phyloP scores from a whole-genome alignment of 2,888 invertebrate genomes.

The Orthonychiurus folsomi region DNA sequence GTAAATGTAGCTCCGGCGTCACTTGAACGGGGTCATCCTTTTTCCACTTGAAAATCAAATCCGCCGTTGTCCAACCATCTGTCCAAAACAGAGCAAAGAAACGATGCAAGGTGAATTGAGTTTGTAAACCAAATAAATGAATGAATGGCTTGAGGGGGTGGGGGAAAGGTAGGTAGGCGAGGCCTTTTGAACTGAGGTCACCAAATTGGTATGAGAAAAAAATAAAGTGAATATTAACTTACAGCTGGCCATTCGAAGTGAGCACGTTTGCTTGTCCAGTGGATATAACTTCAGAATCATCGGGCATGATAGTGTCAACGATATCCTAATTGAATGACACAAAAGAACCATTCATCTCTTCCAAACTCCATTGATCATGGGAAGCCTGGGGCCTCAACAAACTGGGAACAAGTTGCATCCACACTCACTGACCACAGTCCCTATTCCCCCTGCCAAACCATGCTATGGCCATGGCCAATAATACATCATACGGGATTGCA shows the following conservation, averaged over 20 bases:
- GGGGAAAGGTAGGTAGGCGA: no score
- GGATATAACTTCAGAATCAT: constrained; percentile 97
- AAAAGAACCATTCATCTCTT: constrained; percentile 19
- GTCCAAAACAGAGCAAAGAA: constrained; percentile 36
- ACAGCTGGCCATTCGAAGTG: constrained; percentile 94
- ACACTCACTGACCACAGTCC: no score
- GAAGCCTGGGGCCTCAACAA: no score
- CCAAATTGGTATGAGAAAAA: no score
- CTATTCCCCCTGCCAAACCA: no score
- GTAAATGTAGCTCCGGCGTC: constrained; percentile 84
- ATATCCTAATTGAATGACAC: constrained; percentile 57
- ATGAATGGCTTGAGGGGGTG: not conserved
- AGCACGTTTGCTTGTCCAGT: constrained; percentile 88
- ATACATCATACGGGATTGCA: no score
- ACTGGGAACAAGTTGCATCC: no score
- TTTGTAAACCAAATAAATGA: constrained; percentile 2
- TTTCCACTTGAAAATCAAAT: constrained; percentile 93
- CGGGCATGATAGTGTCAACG: constrained; percentile 88
- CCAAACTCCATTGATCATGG: not conserved
- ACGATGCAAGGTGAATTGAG: not conserved
- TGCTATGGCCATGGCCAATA: no score
- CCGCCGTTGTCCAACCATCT: constrained; percentile 98
- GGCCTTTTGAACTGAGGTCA: no score
- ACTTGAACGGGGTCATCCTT: constrained; percentile 92
- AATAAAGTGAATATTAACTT: constrained; percentile 49